Evolutionary conservation across 2,113 vertebrate species (phyloP), one percentile per base, ranked within the genome.

Genomic region (Sinocyclocheilus grahami): DNA sequence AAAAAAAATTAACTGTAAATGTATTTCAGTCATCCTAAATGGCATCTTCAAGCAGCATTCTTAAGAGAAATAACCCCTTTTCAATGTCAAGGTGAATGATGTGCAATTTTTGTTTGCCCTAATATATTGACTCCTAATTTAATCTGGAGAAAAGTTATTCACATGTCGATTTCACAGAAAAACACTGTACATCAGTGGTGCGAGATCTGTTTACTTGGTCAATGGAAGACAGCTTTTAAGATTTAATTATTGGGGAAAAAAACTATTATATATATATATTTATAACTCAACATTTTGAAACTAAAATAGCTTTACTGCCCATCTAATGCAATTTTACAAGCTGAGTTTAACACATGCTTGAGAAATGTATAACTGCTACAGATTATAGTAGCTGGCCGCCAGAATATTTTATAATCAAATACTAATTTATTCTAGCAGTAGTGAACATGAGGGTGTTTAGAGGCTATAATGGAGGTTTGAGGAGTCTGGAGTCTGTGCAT

Each of bases 401-500:
- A 46, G 79, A 65, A 81, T 48, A 82, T 46, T 10, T 81, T 20
- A 48, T 48, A 65, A 42, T 46, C 33, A 27, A 48, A 81, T 63
- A 55, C 27, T 63, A 24, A 63, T 86, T 74, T 75, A 82, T 86
- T 83, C 18, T 33, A 78, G 55, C 62, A 62, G 62, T 51, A n/a
- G 55, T 53, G n/a, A 83, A 82, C 78, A 86, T 62, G 14, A 63
- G 37, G 16, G 67, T 83, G 20, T 37, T 46, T 53, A 46, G 12
- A 58, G 30, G 39, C 58, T 62, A 24, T 72, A 81, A 80, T 81
- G 24, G 30, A 69, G 67, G 48, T 62, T 33, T 53, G 7, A 24
- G 51, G 60, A 82, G 24, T 82, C 80, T 82, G 87, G 58, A 71
- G 74, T 62, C 42, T 69, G 51, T 83, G 84, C 84, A 53, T 72